Conservation (phyloP, 2,797 vertebrate genomes). For the Chromis chromis region DNA sequence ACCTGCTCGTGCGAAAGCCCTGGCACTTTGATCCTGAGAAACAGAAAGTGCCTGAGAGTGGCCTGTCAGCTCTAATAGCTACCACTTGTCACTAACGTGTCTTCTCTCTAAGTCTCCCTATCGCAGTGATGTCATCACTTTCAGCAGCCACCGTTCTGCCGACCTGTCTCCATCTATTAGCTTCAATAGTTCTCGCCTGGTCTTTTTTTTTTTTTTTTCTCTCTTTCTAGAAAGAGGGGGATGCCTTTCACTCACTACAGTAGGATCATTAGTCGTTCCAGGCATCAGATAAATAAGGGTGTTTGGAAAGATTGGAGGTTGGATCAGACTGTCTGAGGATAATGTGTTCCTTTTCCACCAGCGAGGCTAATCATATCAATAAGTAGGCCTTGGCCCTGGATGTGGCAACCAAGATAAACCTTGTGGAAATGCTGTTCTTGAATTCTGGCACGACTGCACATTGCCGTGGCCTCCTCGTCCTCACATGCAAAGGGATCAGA, state of each 20-base stretch:
- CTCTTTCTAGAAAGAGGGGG: constrained; percentile 27
- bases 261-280: constrained; percentile 55
- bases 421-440: constrained; percentile 66
- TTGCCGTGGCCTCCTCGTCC: constrained; percentile 47
- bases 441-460: constrained; percentile 45
- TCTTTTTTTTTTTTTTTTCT: constrained; percentile 16
- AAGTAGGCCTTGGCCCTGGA: constrained; percentile 80
- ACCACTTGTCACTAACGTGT: constrained; percentile 64
- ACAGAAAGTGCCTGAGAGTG: constrained; percentile 59
- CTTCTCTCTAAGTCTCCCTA: constrained; percentile 56
- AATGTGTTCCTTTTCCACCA: constrained; percentile 76
- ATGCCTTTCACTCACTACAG: constrained; percentile 34
- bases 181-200: constrained; percentile 45
- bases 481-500: constrained; percentile 70
- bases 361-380: constrained; percentile 84
- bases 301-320: constrained; percentile 69
- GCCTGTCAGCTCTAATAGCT: constrained; percentile 72
- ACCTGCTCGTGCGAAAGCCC: constrained; percentile 46
- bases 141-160: constrained; percentile 49
- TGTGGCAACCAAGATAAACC: constrained; percentile 76
- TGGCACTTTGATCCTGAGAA: constrained; percentile 47
- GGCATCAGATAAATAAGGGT: constrained; percentile 63
- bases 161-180: constrained; percentile 65
- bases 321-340: constrained; percentile 76
- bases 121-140: constrained; percentile 71